Percentiles rank a stretch among this genome's conserved stretches.
Evolutionary conservation across 2,888 invertebrate genomes (phyloP).

Genomic region (Ectropis crepuscularia): DNA sequence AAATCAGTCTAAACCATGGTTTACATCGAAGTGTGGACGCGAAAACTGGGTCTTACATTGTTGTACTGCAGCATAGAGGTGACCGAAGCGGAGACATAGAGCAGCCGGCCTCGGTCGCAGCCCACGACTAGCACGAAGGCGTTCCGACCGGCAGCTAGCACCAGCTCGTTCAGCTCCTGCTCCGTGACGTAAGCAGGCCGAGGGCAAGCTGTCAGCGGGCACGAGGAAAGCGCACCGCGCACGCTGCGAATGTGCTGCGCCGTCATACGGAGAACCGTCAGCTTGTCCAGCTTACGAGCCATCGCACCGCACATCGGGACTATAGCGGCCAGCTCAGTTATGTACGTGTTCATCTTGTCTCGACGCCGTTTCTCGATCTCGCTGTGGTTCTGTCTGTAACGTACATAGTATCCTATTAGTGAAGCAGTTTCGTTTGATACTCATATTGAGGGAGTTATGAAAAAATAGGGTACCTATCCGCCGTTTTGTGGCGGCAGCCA

Average conservation of each 20-base stretch:
- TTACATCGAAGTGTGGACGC: too few relatives aligned
- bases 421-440: too few relatives aligned
- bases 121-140: conserved; percentile 96
- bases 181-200: conserved; percentile 93
- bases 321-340: conserved; percentile 94
- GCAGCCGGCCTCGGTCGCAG: conserved; percentile 95
- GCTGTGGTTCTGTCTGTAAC: conserved; percentile 95
- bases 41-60: conserved; percentile 81
- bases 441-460: too few relatives aligned
- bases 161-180: conserved; percentile 93
- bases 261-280: conserved; percentile 95
- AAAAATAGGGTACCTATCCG: too few relatives aligned
- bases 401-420: too few relatives aligned
- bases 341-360: conserved; percentile 98
- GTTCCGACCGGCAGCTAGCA: conserved; percentile 92
- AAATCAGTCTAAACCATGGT: too few relatives aligned
- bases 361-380: conserved; percentile 97
- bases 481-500: too few relatives aligned
- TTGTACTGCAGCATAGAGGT: conserved; percentile 92
- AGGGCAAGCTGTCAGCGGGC: conserved; percentile 89
- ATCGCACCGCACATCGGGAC: conserved; percentile 97
- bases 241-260: conserved; percentile 95
- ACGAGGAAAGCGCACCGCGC: conserved; percentile 76
- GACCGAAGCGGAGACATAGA: conserved; percentile 96
- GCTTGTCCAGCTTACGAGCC: conserved; percentile 96